Percentiles rank a stretch among this genome's conserved stretches.
Evolutionary conservation across 92 coral and sea anemone genomes (phyloP).

Genomic region (Virgularia gustaviana): DNA sequence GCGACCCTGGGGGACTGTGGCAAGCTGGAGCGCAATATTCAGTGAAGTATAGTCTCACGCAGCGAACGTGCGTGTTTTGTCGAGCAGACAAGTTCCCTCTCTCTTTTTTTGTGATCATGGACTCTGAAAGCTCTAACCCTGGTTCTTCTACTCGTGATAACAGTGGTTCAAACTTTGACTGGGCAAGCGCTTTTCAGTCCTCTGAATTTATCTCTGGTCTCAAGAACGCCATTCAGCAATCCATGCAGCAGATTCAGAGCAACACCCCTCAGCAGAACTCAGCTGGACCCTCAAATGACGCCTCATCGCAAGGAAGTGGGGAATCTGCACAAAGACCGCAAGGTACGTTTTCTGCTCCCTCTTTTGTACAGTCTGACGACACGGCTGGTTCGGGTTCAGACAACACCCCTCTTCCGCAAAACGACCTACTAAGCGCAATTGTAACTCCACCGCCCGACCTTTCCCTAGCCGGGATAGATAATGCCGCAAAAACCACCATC

Average conservation of each 20-base stretch:
- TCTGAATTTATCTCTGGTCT: slow-evolving; percentile 5
- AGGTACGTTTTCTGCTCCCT: slow-evolving; percentile 6
- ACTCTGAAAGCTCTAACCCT: no score
- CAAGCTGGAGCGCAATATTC: no score
- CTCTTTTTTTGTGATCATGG: no score
- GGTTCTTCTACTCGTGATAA: no score
- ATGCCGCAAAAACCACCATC: not conserved
- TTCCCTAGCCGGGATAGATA: not conserved
- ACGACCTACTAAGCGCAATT: not conserved
- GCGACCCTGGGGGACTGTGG: no score
- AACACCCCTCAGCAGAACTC: not conserved
- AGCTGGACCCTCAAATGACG: not conserved
- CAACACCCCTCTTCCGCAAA: not conserved
- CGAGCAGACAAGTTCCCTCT: no score
- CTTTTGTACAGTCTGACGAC: not conserved
- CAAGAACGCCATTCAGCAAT: not conserved
- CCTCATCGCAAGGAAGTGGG: not conserved
- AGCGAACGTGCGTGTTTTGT: no score
- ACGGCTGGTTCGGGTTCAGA: not conserved
- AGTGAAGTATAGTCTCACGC: no score
- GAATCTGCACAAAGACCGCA: not conserved
- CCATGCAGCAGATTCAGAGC: not conserved
- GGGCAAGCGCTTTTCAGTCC: slow-evolving; percentile 2
- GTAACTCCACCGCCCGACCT: not conserved
- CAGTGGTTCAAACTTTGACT: not conserved